These are phyloP conservation scores for Argya squamiceps DNA, from an alignment of 2,797 vertebrate species.

Conservation along the genomic window DNA sequence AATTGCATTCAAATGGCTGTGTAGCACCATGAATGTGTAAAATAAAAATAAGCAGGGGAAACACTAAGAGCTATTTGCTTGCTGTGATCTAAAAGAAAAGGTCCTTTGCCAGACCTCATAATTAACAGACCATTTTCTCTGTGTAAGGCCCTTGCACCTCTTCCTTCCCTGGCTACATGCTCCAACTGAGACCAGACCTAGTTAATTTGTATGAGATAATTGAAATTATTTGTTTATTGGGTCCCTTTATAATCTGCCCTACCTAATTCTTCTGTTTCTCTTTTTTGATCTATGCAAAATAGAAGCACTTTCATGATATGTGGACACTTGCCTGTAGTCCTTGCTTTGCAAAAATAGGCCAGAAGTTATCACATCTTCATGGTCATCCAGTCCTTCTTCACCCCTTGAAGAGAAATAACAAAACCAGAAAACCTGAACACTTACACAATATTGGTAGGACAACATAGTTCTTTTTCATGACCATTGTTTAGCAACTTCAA, in stretches of 20 bases:
- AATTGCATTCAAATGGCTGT: background rate
- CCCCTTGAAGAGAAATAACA: fast-evolving
- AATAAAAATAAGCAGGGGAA: background rate
- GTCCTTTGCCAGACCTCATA: background rate
- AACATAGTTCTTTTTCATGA: background rate
- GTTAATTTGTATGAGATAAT: background rate
- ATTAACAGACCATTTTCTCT: background rate
- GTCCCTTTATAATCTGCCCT: background rate
- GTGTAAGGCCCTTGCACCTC: background rate
- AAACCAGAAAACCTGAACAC: background rate
- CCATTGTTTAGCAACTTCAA: background rate
- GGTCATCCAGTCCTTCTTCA: background rate
- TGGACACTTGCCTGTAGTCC: background rate
- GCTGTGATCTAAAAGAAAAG: background rate
- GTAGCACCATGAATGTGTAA: background rate
- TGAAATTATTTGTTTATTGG: background rate
- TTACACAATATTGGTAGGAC: background rate
- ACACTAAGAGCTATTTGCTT: background rate
- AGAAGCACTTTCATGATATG: background rate
- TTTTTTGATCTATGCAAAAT: background rate
- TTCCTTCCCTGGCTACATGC: background rate
- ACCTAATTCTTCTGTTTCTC: background rate
- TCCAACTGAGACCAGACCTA: background rate
- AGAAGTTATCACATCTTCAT: background rate
- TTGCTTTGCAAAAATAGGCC: background rate